Base-by-base conservation (phyloP, 1,140 invertebrate species). In the Drosophila nikananu region DNA sequence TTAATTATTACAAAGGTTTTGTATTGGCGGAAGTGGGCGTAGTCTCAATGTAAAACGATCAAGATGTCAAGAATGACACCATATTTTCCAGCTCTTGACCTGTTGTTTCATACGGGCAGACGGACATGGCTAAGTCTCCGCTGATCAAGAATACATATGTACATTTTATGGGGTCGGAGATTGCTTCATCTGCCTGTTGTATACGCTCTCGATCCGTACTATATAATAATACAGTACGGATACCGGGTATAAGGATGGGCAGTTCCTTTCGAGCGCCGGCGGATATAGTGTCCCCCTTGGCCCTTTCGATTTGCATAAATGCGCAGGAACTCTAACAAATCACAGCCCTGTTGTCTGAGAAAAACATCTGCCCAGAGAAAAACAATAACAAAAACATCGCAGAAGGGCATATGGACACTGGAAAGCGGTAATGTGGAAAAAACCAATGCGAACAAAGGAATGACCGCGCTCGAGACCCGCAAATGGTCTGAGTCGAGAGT, bases 391-490 rank as follows among this genome's bases (percentile, higher is more conserved):
- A 39, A 67, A 32, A 42, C 46, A 70, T 2, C 27, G 39, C 21
- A 27, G 27, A n/a, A 27, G 63, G 58, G 66, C 64, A 70, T 70
- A 68, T 67, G 46, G 30, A 55, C 51, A 59, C 52, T 71, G 52
- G 46, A 42, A 70, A 72, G 67, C 64, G 82, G 64, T 60, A 49
- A 55, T 59, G 48, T 62, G 55, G 86, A 87, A 89, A 90, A 87
- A 84, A 76, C 70, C 84, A 84, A 89, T 81, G 64, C 58, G 52
- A 89, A 89, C 84, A 89, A 89, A 90, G 86, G 83, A 83, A 89
- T 84, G 81, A 90, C 81, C 84, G 79, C 70, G 84, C 81, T 70
- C 60, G 41, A 77, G 76, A 70, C 74, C 58, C 52, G 75, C 58
- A 63, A 78, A 79, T 52, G 64, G 49, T 19, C 51, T 41, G 64